Evolutionary conservation across 2,888 invertebrate species (phyloP), one percentile per base, ranked within the genome.

Genomic region (Gortyna flavago): DNA sequence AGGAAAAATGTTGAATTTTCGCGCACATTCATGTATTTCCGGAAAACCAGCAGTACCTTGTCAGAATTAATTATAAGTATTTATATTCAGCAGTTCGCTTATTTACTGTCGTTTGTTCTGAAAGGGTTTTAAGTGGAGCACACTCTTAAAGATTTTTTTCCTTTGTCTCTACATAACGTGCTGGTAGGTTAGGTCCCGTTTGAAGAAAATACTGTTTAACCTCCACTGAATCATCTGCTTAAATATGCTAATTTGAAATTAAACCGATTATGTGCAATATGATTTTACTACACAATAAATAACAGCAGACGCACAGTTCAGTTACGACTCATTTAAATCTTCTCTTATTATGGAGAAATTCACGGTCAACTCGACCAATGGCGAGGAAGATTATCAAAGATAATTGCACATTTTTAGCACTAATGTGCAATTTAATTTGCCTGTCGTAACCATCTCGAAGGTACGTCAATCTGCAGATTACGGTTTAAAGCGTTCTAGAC

Each of bases 391-490:
- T 90, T 90, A 75, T 88, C 85, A 89, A 89, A 86, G 87, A 89
- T 91, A 90, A 90, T 90, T 88, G 85, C 88, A 88, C 89, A 93
- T 94, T 92, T 94, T 94, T 93, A 93, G 89, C 89, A 90, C 91
- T 94, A 94, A 94, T 93, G 93, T 92, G 92, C 92, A 94, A 93
- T 94, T 94, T 95, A 95, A 96, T 96, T 95, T 93, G 93, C 94
- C 90, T 94, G 95, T 95, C 94, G 95, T 95, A 95, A 96, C 92
- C 93, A 94, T 95, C 94, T 92, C 90, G 89, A 91, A 92, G 95
- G 95, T 95, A 94, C 95, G 95, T 96, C 96, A 96, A 96, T 95
- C 96, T 93, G 93, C 93, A 94, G 96, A 96, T 96, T 96, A 96
- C 96, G 91, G 96, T 95, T 95, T 95, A 96, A 95, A 95, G 93